Evolutionary conservation across 2,113 vertebrate species (phyloP).

Genomic region (Athene noctua): DNA sequence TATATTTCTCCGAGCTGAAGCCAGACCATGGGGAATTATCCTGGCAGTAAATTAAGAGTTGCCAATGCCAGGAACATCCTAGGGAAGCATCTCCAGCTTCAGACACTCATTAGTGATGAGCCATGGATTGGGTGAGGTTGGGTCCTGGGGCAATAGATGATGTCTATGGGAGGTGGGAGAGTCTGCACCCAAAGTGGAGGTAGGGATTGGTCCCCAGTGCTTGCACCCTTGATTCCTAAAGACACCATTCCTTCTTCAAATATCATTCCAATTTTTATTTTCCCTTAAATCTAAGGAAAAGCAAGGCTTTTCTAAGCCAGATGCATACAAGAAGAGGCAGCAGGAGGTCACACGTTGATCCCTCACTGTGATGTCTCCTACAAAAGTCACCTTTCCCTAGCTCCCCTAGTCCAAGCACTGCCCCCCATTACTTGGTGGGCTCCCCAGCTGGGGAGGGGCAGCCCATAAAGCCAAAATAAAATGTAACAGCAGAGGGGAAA

Average conservation of each 20-base stretch:
- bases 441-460: background rate
- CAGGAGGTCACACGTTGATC: background rate
- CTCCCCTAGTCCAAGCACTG: background rate
- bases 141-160: background rate
- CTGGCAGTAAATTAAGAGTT: background rate
- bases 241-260: background rate
- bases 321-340: background rate
- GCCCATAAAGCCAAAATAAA: background rate
- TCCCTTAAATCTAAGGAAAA: background rate
- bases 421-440: background rate
- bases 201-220: too few relatives aligned
- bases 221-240: background rate
- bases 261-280: background rate
- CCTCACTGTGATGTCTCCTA: background rate
- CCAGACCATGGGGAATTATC: background rate
- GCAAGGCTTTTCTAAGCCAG: background rate
- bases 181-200: background rate
- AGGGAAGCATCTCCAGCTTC: background rate
- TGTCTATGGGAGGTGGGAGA: background rate
- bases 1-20: background rate
- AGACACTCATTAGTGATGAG: fast-evolving
- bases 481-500: background rate
- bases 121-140: background rate
- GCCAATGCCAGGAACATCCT: background rate
- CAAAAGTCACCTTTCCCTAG: background rate